Percentiles rank a stretch among this genome's conserved stretches.
phyloP scores from a whole-genome alignment of 2,113 vertebrate genomes.

The Thryonomys swinderianus region DNA sequence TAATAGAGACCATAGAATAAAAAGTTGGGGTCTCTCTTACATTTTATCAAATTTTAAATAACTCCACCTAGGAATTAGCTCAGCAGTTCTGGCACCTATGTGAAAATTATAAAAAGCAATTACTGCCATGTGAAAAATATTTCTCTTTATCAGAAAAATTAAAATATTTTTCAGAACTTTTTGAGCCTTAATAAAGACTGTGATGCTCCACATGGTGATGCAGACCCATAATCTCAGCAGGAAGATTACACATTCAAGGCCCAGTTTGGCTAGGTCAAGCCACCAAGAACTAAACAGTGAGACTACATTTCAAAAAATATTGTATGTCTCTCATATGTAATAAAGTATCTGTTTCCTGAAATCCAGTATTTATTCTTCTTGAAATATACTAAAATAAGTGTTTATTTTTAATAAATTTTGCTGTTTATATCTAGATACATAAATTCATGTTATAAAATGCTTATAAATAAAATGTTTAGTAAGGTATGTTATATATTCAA shows the following conservation, averaged over 20 bases:
- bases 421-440: not conserved
- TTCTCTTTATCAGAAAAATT: not conserved
- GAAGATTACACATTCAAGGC: not conserved
- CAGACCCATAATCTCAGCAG: not conserved
- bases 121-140: not conserved
- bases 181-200: not conserved
- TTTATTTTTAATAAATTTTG: not conserved
- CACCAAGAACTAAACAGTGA: not conserved
- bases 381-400: not conserved
- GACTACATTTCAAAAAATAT: not conserved
- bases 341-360: not conserved
- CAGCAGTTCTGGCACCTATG: too few relatives aligned
- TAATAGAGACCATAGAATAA: not conserved
- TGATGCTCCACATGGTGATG: not conserved
- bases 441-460: not conserved
- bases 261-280: not conserved
- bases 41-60: not conserved
- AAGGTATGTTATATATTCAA: not conserved
- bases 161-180: not conserved
- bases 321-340: not conserved
- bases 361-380: not conserved
- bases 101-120: not conserved
- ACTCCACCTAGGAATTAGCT: not conserved
- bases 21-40: not conserved
- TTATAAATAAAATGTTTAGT: not conserved